Conservation (phyloP, 2,113 vertebrate genomes). For the Oreotrochilus melanogaster region DNA sequence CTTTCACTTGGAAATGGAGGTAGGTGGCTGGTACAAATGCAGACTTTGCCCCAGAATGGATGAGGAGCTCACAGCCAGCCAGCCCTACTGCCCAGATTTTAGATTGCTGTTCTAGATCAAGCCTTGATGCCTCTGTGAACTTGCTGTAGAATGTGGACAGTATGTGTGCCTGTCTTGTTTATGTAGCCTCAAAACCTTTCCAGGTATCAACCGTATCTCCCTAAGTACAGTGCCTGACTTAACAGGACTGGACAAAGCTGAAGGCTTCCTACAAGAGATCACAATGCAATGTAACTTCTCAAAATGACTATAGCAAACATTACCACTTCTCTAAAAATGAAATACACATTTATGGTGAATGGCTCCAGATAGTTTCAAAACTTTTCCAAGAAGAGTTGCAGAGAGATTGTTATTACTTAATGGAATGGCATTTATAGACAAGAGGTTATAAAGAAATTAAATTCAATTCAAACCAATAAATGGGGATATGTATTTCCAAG, state of each 20-base stretch:
- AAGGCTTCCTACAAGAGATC: not conserved
- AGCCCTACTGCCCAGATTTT: not conserved
- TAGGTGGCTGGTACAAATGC: not conserved
- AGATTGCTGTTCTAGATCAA: not conserved
- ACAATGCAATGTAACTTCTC: not conserved
- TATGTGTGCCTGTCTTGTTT: not conserved
- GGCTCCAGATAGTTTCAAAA: constrained; percentile 21
- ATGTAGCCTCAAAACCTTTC: not conserved
- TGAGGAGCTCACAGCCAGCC: not conserved
- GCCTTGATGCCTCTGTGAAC: not conserved
- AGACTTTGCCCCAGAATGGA: not conserved
- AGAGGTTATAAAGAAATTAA: constrained; percentile 59
- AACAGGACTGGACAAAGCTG: not conserved
- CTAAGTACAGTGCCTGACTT: not conserved
- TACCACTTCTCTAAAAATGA: constrained; percentile 34
- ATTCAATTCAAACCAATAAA: constrained; percentile 50
- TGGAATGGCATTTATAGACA: constrained; percentile 33
- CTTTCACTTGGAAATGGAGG: not conserved
- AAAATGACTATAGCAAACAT: constrained; percentile 8
- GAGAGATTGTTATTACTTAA: constrained; percentile 42
- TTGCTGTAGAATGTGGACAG: not conserved
- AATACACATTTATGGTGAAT: constrained; percentile 3
- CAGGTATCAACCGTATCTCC: not conserved
- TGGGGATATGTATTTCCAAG: constrained; percentile 24
- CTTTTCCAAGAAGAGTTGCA: constrained; percentile 49